Conservation (phyloP, 2,113 vertebrate genomes). For the Podarcis raffonei region DNA sequence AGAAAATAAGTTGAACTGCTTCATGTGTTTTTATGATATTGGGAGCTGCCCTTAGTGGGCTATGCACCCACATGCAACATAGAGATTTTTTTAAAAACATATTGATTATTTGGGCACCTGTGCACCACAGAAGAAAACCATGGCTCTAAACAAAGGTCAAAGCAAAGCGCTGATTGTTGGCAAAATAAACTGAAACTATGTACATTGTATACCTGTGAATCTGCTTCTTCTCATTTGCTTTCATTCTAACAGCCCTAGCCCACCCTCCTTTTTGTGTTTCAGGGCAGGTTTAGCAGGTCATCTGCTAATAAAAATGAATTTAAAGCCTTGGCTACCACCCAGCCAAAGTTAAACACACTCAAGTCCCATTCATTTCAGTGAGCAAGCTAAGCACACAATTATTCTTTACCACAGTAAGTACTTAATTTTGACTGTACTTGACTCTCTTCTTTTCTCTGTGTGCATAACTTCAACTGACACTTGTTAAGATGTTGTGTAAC, state of each 20-base stretch:
- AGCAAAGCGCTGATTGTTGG: background rate
- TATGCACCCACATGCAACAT: too few species aligned
- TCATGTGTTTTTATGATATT: background rate
- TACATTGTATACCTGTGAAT: background rate
- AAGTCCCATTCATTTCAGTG: background rate
- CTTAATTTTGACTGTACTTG: background rate
- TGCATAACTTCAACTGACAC: background rate
- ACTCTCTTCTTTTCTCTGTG: background rate
- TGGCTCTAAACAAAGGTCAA: background rate
- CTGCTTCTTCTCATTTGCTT: background rate
- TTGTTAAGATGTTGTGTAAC: background rate
- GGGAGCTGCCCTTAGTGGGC: too few species aligned
- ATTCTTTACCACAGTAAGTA: background rate
- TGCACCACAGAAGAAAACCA: background rate
- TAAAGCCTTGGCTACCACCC: background rate
- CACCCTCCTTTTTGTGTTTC: background rate
- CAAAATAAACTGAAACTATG: background rate
- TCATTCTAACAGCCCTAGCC: background rate
- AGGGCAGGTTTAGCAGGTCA: background rate
- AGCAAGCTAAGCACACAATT: background rate
- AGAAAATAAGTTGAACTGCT: background rate
- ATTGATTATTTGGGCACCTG: background rate
- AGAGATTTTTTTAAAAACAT: too few species aligned
- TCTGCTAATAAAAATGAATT: background rate
- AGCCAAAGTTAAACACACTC: background rate